phyloP scores from a whole-genome alignment of 2,888 invertebrate genomes.

The Eupithecia pulchellata region DNA sequence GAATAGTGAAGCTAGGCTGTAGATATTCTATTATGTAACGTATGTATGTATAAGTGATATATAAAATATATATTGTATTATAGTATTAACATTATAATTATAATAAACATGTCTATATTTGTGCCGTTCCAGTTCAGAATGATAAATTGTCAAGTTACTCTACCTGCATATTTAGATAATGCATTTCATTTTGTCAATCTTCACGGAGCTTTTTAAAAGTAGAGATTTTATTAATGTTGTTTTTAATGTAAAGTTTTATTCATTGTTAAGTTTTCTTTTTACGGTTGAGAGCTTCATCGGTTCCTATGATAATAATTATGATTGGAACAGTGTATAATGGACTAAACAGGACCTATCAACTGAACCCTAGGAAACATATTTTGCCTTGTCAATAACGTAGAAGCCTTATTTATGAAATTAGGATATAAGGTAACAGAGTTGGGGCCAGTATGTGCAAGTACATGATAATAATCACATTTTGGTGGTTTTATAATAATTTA shows the following conservation, averaged over 20 bases:
- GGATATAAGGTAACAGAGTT: conserved; percentile 68
- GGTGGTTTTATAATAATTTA: conserved; percentile 47
- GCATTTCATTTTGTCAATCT: conserved; percentile 55
- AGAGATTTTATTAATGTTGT: conserved; percentile 60
- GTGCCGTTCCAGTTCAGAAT: conserved; percentile 67
- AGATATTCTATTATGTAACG: conserved; percentile 70
- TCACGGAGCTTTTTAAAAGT: conserved; percentile 56
- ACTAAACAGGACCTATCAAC: conserved; percentile 47
- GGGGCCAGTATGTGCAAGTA: conserved; percentile 72
- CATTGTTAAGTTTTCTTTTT: conserved; percentile 68
- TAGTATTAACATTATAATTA: conserved; percentile 5
- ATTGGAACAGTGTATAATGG: conserved; percentile 52
- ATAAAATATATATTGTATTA: conserved; percentile 49
- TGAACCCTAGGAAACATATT: conserved; percentile 57
- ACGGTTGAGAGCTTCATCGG: conserved; percentile 60
- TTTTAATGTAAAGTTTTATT: conserved; percentile 70
- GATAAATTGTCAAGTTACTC: conserved; percentile 53
- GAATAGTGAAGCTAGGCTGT: conserved; percentile 77
- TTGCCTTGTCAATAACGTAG: conserved; percentile 70
- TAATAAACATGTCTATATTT: conserved; percentile 58
- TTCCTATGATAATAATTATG: conserved; percentile 67
- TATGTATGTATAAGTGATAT: conserved; percentile 65
- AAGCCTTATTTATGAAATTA: conserved; percentile 70
- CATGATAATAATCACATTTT: conserved; percentile 40
- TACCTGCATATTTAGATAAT: conserved; percentile 50